phyloP scores from a whole-genome alignment of 1,140 invertebrate species.

The Drosophila nebulosa region DNA sequence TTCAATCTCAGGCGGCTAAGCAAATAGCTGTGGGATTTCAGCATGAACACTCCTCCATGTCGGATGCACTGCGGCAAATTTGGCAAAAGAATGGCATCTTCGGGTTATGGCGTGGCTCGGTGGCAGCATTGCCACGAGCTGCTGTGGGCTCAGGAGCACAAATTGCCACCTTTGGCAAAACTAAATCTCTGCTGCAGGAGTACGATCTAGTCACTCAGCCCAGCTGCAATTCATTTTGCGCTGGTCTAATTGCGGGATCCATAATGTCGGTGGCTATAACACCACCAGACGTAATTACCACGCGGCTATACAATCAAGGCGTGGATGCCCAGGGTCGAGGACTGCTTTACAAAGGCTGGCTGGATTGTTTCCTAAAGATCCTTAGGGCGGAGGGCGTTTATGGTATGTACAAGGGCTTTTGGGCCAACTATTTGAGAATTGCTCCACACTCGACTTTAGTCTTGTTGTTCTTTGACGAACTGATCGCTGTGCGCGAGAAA shows the following conservation, averaged over 20 bases:
- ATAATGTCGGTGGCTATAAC: conserved; percentile 91
- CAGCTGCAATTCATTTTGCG: conserved; percentile 86
- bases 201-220: conserved; percentile 82
- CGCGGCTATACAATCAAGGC: conserved; percentile 95
- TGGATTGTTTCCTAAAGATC: conserved; percentile 90
- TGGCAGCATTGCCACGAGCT: conserved; percentile 87
- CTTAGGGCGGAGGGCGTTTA: conserved; percentile 87
- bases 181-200: conserved; percentile 82
- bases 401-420: conserved; percentile 93
- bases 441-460: conserved; percentile 93
- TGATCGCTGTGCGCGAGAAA: conserved; percentile 81
- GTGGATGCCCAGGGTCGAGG: conserved; percentile 86
- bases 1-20: conserved; percentile 89
- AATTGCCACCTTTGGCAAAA: conserved; percentile 89
- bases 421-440: conserved; percentile 91
- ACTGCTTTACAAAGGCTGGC: conserved; percentile 86
- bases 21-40: conserved; percentile 94
- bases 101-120: conserved; percentile 89
- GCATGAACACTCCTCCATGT: conserved; percentile 87
- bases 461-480: conserved; percentile 92
- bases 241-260: conserved; percentile 89
- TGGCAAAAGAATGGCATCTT: conserved; percentile 86
- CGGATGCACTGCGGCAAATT: conserved; percentile 85
- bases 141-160: conserved; percentile 92
- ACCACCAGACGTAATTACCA: conserved; percentile 94